These are phyloP conservation scores for Caenorhabditis sinica DNA, from an alignment of 2,888 invertebrate species.

Conservation along the genomic window DNA sequence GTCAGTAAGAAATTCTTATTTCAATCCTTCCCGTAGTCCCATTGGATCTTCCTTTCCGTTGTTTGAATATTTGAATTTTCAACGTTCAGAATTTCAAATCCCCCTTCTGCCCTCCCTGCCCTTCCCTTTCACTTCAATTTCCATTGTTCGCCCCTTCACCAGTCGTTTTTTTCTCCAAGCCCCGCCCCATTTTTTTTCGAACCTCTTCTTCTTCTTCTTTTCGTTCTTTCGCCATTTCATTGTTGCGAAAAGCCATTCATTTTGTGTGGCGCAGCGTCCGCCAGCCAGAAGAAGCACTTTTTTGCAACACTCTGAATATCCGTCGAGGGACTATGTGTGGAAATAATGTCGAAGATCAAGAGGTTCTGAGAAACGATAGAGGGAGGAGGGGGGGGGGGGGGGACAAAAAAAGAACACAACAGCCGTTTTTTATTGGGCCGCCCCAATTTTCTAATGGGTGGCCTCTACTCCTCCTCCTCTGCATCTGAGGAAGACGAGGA, in stretches of 20 bases:
- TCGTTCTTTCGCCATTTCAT: slow-evolving; percentile 5
- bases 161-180: slow-evolving; percentile 18
- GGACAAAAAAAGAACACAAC: slow-evolving; percentile 32
- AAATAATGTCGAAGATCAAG: slow-evolving; percentile 14
- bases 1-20: too few species aligned
- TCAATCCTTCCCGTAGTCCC: too few species aligned
- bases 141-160: not conserved
- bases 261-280: slow-evolving; percentile 34
- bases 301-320: slow-evolving; percentile 37
- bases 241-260: slow-evolving; percentile 67
- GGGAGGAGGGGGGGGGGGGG: too few species aligned
- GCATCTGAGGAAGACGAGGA: slow-evolving; percentile 8
- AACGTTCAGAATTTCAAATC: too few species aligned
- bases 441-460: slow-evolving; percentile 63
- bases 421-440: slow-evolving; percentile 52
- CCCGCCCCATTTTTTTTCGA: slow-evolving; percentile 30
- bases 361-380: slow-evolving; percentile 17
- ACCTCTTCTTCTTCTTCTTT: slow-evolving; percentile 11
- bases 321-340: slow-evolving; percentile 19
- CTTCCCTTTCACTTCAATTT: not conserved
- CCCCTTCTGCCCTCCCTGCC: not conserved
- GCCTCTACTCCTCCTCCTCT: too few species aligned
- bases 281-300: slow-evolving; percentile 23
- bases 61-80: too few species aligned
- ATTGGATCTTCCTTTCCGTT: too few species aligned